Conservation (phyloP, 2,113 vertebrate species). For the Pseudopipra pipra region DNA sequence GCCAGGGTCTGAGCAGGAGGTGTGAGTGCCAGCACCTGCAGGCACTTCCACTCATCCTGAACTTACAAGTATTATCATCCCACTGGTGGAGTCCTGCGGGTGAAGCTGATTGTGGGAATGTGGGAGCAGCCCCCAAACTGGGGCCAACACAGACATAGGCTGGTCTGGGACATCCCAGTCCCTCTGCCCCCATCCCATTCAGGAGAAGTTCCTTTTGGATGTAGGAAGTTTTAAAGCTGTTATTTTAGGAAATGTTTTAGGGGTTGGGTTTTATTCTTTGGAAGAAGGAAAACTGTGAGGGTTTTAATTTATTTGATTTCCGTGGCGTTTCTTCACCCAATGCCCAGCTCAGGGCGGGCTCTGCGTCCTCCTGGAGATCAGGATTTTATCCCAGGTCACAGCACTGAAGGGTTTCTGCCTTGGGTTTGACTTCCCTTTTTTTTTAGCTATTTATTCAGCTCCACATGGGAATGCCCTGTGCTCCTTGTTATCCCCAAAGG, state of each 20-base stretch:
- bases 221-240: constrained; percentile 22
- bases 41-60: neutral
- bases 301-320: neutral
- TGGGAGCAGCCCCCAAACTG: neutral
- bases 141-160: neutral
- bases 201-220: neutral
- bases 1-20: neutral
- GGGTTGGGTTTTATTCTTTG: neutral
- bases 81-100: neutral
- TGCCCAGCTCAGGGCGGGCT: neutral
- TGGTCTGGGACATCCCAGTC: neutral
- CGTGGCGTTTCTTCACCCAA: neutral
- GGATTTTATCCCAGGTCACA: neutral
- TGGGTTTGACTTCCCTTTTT: neutral
- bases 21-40: neutral
- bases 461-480: neutral
- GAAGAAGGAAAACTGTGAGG: neutral
- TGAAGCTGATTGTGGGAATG: neutral
- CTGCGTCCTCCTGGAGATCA: neutral
- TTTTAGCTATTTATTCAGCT: constrained; percentile 63
- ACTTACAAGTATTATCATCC: constrained; percentile 9
- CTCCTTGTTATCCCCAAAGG: neutral
- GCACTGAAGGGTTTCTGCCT: neutral
- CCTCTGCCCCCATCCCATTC: neutral
- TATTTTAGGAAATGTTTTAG: neutral